phyloP scores from a whole-genome alignment of 2,113 vertebrate species.

The Grus americana region DNA sequence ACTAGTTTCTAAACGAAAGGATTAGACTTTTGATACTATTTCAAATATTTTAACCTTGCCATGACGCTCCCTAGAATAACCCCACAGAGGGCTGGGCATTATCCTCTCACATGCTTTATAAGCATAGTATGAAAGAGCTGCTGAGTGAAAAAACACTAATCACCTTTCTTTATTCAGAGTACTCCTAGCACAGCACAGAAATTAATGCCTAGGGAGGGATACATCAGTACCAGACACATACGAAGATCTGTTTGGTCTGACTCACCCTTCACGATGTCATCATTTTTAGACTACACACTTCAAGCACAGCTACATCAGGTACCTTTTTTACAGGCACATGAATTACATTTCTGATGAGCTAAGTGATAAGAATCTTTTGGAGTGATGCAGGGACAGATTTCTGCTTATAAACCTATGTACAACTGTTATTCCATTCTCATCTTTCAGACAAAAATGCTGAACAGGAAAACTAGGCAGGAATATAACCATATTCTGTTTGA shows the following conservation, averaged over 20 bases:
- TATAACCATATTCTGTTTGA: not conserved
- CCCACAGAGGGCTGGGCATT: rapidly evolving
- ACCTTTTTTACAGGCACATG: not conserved
- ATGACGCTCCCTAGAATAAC: not conserved
- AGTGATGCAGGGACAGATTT: not conserved
- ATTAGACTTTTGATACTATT: not conserved
- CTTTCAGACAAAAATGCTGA: not conserved
- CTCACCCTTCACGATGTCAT: not conserved
- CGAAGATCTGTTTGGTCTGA: not conserved
- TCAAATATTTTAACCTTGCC: not conserved
- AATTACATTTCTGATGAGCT: not conserved
- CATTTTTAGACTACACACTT: not conserved
- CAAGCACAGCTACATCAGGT: not conserved
- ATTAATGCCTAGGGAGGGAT: rapidly evolving
- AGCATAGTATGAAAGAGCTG: not conserved
- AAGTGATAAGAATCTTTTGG: not conserved
- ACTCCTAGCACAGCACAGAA: not conserved
- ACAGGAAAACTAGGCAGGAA: not conserved
- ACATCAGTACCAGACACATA: not conserved
- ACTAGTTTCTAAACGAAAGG: not conserved
- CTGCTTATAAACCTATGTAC: not conserved
- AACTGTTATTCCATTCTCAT: not conserved
- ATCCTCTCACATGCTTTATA: not conserved
- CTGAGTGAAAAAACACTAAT: not conserved
- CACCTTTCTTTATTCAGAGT: not conserved